Evolutionary conservation across 2,113 vertebrate species (phyloP).

Genomic region (Pholis gunnellus): DNA sequence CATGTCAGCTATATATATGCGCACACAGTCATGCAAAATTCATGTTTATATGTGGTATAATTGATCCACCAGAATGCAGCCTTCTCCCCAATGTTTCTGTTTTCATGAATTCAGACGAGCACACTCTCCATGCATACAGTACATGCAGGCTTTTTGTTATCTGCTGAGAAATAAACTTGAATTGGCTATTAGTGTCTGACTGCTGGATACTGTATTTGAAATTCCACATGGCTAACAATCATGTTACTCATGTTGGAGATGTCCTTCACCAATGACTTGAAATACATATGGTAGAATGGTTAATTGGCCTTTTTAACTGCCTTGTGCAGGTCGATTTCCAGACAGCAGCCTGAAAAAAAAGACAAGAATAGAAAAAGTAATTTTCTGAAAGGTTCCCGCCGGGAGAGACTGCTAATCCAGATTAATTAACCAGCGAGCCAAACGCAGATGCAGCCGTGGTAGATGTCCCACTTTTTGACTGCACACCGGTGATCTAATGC

Average conservation of each 20-base stretch:
- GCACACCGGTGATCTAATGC: conserved; percentile 58
- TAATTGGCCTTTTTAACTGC: not conserved
- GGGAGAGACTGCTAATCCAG: conserved; percentile 32
- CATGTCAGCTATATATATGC: not conserved
- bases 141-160: not conserved
- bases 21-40: not conserved
- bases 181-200: not conserved
- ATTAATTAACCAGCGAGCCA: conserved; percentile 65
- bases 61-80: not conserved
- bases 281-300: not conserved
- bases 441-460: conserved; percentile 50
- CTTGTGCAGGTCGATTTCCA: conserved; percentile 1
- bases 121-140: not conserved
- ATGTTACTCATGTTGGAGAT: not conserved
- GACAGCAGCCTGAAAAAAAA: conserved; percentile 5
- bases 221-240: not conserved
- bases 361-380: conserved; percentile 27
- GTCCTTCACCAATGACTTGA: not conserved
- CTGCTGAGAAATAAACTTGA: not conserved
- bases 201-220: not conserved
- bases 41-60: not conserved
- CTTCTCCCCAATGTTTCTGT: not conserved
- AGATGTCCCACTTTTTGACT: conserved; percentile 66
- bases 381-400: conserved; percentile 42
- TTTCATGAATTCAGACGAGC: not conserved